Evolutionary conservation across 2,113 vertebrate species (phyloP).

Genomic region (Choloepus hoffmanni): DNA sequence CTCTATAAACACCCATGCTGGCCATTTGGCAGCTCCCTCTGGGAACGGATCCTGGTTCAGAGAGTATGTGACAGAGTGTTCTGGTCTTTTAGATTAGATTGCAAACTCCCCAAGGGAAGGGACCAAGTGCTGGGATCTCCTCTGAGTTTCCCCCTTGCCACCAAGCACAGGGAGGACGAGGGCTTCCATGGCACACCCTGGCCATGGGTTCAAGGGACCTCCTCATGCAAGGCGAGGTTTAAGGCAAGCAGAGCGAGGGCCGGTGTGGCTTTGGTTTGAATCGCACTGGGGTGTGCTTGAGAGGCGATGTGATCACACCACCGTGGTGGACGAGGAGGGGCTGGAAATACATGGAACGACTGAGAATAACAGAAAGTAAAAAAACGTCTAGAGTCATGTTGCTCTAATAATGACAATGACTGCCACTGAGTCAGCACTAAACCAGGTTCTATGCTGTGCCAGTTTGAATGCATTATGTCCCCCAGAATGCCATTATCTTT

Average conservation of each 20-base stretch:
- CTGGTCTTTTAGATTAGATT: constrained; percentile 63
- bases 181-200: not conserved
- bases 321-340: rapidly evolving
- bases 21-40: not conserved
- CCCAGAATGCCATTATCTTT: too few relatives aligned
- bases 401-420: not conserved
- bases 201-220: not conserved
- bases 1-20: not conserved
- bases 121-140: not conserved
- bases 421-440: not conserved
- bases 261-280: not conserved
- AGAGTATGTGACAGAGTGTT: constrained; percentile 47
- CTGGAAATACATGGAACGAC: not conserved
- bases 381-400: too few relatives aligned
- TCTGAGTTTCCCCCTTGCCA: not conserved
- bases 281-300: rapidly evolving
- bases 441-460: too few relatives aligned
- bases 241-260: rapidly evolving
- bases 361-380: not conserved
- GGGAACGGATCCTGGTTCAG: constrained; percentile 28
- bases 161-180: not conserved
- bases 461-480: too few relatives aligned
- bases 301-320: not conserved
- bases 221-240: not conserved
- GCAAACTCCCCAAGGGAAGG: constrained; percentile 39